Percentiles rank a stretch among this genome's conserved stretches.
Evolutionary conservation across 2,113 vertebrate genomes (phyloP).

Genomic region (Cynocephalus volans): DNA sequence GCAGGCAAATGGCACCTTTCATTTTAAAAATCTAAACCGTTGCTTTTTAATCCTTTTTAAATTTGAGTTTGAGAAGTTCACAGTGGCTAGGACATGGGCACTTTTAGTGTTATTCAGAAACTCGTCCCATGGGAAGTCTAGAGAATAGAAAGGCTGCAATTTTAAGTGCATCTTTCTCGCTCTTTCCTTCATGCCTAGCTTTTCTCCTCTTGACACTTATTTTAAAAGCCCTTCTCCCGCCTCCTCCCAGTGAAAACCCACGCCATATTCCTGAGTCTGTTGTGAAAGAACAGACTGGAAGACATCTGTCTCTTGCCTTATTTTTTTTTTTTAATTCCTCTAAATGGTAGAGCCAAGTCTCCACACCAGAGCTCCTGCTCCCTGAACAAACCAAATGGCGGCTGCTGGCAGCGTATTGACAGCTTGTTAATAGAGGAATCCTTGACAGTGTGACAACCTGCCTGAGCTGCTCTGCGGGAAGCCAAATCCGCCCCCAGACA

Average conservation of each 20-base stretch:
- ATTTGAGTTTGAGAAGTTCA: background rate
- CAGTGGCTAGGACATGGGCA: background rate
- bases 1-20: constrained; percentile 52
- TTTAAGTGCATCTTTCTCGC: background rate
- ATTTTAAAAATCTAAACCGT: constrained; percentile 49
- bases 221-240: constrained; percentile 57
- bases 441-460: constrained; percentile 92
- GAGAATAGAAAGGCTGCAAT: background rate
- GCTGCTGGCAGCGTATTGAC: constrained; percentile 91
- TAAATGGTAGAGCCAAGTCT: constrained; percentile 88
- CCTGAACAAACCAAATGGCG: constrained; percentile 91
- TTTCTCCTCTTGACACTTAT: constrained; percentile 43
- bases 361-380: constrained; percentile 88
- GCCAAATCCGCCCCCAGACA: constrained; percentile 83
- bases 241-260: constrained; percentile 69
- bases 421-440: constrained; percentile 92
- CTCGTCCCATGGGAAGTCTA: background rate
- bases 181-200: constrained; percentile 24
- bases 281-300: constrained; percentile 91
- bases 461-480: constrained; percentile 88
- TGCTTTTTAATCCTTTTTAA: background rate
- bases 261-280: constrained; percentile 78
- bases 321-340: constrained; percentile 89
- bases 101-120: background rate
- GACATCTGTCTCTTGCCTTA: constrained; percentile 90